phyloP scores from a whole-genome alignment of 1,140 invertebrate species.

The Lepidurus packardi region DNA sequence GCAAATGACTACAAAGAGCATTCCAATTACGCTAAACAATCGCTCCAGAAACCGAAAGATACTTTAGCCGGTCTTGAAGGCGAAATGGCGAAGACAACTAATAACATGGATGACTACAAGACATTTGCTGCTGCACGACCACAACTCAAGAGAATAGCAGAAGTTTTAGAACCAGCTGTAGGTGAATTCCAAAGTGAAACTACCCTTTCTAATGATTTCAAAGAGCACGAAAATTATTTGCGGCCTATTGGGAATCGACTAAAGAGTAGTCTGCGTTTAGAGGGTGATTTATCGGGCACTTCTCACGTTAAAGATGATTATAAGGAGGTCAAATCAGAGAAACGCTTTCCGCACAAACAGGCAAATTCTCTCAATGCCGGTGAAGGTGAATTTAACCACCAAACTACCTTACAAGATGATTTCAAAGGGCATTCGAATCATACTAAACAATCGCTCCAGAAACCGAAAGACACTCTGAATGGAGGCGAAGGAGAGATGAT shows the following conservation, averaged over 20 bases:
- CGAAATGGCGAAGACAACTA: not conserved
- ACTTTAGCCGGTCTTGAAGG: not conserved
- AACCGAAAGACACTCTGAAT: not conserved
- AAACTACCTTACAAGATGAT: not conserved
- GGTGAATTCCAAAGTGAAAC: not conserved
- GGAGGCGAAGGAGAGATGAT: not conserved
- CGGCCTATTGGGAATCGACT: not conserved
- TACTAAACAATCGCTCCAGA: not conserved
- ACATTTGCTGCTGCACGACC: not conserved
- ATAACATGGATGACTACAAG: not conserved
- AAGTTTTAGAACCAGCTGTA: not conserved
- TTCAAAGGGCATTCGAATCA: not conserved
- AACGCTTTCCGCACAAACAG: not conserved
- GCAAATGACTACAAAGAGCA: not conserved
- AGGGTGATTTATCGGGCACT: not conserved
- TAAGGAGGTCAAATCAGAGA: not conserved
- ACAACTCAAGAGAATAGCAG: no score
- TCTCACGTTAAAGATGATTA: not conserved
- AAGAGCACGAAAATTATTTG: not conserved
- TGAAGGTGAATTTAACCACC: slow-evolving; percentile 2
- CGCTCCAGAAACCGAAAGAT: not conserved
- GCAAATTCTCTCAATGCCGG: not conserved
- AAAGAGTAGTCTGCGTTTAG: not conserved
- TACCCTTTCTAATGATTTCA: not conserved
- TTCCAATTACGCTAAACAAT: not conserved